Evolutionary conservation across 2,113 vertebrate genomes (phyloP).

Genomic region (Vireo altiloquus): DNA sequence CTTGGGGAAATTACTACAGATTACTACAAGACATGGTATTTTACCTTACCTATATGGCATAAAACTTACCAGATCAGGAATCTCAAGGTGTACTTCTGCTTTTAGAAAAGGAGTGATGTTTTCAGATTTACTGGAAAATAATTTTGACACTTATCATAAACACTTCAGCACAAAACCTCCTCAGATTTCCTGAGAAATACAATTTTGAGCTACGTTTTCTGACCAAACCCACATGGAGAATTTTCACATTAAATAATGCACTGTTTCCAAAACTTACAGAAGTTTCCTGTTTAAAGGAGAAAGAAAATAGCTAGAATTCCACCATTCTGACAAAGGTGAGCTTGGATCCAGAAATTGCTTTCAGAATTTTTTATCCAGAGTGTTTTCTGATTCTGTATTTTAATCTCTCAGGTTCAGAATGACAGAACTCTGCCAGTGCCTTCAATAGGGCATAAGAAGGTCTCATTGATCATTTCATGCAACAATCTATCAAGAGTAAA

Average conservation of each 20-base stretch:
- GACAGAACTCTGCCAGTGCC: neutral
- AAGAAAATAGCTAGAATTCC: neutral
- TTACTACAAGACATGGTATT: neutral
- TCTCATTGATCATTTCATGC: neutral
- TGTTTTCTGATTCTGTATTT: neutral
- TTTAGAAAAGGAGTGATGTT: slow-evolving; percentile 70
- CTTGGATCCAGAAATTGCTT: neutral
- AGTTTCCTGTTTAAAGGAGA: neutral
- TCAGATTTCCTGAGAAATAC: neutral
- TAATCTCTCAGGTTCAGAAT: neutral
- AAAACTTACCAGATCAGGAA: slow-evolving; percentile 77
- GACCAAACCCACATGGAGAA: neutral
- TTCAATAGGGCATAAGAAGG: neutral
- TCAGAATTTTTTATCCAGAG: neutral
- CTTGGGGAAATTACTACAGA: neutral
- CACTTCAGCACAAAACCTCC: neutral
- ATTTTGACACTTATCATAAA: neutral
- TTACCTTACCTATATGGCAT: neutral
- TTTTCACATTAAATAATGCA: neutral
- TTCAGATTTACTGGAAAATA: slow-evolving; percentile 58
- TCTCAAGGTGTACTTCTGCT: slow-evolving; percentile 76
- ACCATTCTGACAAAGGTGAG: neutral
- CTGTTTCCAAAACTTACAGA: neutral
- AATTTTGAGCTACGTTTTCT: neutral
- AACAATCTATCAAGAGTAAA: neutral